Conservation (phyloP, 2,888 invertebrate species). For the Athripsodes cinereus region DNA sequence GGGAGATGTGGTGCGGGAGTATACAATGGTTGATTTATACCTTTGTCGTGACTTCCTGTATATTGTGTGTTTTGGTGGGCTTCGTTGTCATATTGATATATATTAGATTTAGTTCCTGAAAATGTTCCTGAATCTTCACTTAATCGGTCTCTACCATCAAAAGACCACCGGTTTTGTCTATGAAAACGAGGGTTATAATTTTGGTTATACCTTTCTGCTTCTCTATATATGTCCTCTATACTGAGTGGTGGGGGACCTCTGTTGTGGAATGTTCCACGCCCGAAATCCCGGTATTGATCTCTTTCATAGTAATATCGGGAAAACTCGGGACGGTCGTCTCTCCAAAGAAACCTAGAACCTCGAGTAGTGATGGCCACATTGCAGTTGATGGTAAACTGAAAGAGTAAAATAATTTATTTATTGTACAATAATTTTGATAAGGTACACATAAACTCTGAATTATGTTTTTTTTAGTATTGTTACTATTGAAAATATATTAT, state of each 20-base stretch:
- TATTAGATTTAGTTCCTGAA: neutral
- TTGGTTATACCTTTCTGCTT: neutral
- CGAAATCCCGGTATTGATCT: conserved; percentile 9
- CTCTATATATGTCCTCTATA: neutral
- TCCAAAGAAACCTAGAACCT: conserved; percentile 3
- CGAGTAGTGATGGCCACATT: conserved; percentile 7
- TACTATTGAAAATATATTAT: too few species aligned
- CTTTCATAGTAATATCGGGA: conserved; percentile 1
- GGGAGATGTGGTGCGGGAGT: conserved; percentile 30
- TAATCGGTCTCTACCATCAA: neutral
- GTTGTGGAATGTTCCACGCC: neutral
- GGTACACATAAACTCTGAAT: too few species aligned
- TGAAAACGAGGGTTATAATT: neutral
- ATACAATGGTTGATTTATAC: conserved; percentile 9
- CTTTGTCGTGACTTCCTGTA: conserved; percentile 4
- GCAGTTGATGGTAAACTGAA: conserved; percentile 8
- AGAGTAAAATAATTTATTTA: too few species aligned
- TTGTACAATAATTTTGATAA: too few species aligned
- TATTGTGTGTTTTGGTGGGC: neutral
- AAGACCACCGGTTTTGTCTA: neutral
- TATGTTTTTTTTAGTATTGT: too few species aligned
- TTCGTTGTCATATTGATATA: neutral
- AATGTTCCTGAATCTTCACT: neutral
- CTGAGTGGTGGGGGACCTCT: neutral
- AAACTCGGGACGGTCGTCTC: neutral